Base-by-base conservation (phyloP, 2,888 invertebrate genomes). In the Drosophila macrospina region DNA sequence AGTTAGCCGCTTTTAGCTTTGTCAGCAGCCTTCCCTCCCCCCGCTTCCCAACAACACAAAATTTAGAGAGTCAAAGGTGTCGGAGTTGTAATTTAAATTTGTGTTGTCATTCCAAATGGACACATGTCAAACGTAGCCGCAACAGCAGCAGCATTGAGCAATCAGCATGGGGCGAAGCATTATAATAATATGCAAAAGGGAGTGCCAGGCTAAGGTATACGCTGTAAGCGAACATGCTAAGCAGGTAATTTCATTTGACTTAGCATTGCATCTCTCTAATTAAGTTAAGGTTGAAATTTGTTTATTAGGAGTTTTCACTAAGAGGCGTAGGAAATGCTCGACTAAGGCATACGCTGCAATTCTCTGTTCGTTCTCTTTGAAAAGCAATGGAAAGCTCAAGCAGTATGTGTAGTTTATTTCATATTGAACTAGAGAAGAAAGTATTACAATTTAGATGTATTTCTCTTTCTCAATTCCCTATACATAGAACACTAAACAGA, bases 61-160 rank as follows among this genome's bases (percentile, higher is more conserved):
- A 74, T 70, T 39, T 11, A 7, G 62, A 65, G 72, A 78, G 80
- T 86, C 84, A 80, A 84, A 88, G 86, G 80, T 88, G 74, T 62
- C 44, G 34, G 54, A 56, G 47, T 44, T 44, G 78, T 60, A 75
- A 75, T 75, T 78, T 63, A 69, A 78, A 76, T 65, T 69, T 59
- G 69, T 75, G 64, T 74, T 78, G 75, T 69, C 78, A 78, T 74
- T 52, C 44, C 65, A 66, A 71, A 41, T 72, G 67, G 55, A 74
- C 74, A 77, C 57, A 50, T 74, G 74, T 75, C 74, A 62, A 60
- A 56, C 51, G 54, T 20, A 51, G 36, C 55, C 39, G 36, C 47
- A 69, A 47, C 42, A 13, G 48, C 42, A 65, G 34, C 55, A 34
- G 30, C 42, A 69, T 28, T 39, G 28, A 59, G 41, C 41, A 44